phyloP scores from a whole-genome alignment of 2,888 invertebrate species.

The Imbricaverruca yamaguchii region DNA sequence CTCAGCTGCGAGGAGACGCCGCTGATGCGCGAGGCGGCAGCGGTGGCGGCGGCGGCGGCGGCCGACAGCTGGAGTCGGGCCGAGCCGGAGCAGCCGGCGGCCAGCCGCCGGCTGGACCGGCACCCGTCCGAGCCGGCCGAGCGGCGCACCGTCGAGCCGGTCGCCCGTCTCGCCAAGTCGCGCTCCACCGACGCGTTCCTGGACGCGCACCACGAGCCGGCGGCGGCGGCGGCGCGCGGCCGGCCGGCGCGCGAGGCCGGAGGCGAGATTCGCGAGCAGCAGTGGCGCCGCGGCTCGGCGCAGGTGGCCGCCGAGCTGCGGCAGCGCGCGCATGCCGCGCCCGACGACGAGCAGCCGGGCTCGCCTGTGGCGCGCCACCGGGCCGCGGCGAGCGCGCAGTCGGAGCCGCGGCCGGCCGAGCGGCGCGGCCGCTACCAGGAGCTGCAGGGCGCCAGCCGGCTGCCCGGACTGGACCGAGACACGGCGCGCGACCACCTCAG shows the following conservation, averaged over 20 bases:
- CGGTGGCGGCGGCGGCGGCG: not conserved
- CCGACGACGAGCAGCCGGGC: not conserved
- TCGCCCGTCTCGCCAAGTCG: not conserved
- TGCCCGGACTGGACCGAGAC: conserved; percentile 1
- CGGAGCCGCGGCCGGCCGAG: not conserved
- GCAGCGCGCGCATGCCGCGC: not conserved
- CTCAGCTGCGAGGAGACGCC: not conserved
- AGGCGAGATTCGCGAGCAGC: not conserved
- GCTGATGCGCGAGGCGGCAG: not conserved
- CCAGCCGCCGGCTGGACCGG: not conserved
- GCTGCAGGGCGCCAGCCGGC: conserved; percentile 8
- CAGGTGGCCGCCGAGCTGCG: conserved; percentile 16
- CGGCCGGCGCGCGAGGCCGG: not conserved
- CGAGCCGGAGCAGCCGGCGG: not conserved
- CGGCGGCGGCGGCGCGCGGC: not conserved
- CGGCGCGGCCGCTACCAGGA: conserved; percentile 17
- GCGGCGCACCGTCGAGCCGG: not conserved
- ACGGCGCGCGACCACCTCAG: not conserved
- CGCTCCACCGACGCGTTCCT: not conserved
- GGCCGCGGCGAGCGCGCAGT: not conserved
- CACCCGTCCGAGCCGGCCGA: not conserved
- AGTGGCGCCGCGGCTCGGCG: conserved; percentile 2
- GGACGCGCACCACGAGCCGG: not conserved
- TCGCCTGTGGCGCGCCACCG: not conserved
- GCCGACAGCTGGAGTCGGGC: too few relatives aligned